Percentiles rank a stretch among this genome's conserved stretches.
Conservation (phyloP, 2,888 invertebrate species). For the Ophion costatus region DNA sequence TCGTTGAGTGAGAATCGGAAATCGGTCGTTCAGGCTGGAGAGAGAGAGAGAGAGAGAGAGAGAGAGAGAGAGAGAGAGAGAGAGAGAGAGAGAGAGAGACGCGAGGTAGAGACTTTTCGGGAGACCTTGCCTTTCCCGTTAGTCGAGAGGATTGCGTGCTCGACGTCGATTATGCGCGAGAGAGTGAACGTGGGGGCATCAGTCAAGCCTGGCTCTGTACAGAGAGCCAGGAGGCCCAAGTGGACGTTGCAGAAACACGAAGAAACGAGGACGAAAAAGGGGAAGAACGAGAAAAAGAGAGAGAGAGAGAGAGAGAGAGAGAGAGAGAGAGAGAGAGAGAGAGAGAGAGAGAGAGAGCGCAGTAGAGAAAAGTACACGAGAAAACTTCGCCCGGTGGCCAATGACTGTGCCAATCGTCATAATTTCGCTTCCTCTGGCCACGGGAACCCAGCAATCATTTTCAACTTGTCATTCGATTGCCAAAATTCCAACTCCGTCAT, state of each 20-base stretch:
- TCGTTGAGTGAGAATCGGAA: conserved; percentile 2
- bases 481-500: no score
- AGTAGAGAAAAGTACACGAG: conserved; percentile 29
- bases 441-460: no score
- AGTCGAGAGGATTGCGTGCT: conserved; percentile 55
- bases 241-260: conserved; percentile 26
- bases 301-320: conserved; percentile 13
- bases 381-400: conserved; percentile 21
- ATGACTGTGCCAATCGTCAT: conserved; percentile 7
- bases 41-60: not conserved
- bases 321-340: conserved; percentile 15
- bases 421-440: no score
- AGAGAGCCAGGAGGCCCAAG: conserved; percentile 20
- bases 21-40: not conserved
- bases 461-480: no score
- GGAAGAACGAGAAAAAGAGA: not conserved
- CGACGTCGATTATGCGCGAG: conserved; percentile 56
- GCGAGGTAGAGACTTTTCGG: conserved; percentile 35
- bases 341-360: conserved; percentile 4
- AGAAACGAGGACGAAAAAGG: conserved; percentile 8
- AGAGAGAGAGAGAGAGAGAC: not conserved
- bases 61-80: not conserved
- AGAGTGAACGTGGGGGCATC: conserved; percentile 28
- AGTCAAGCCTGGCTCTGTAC: conserved; percentile 11
- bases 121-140: conserved; percentile 44